Conservation (phyloP, 2,888 invertebrate species). For the Drosophila anceps region DNA sequence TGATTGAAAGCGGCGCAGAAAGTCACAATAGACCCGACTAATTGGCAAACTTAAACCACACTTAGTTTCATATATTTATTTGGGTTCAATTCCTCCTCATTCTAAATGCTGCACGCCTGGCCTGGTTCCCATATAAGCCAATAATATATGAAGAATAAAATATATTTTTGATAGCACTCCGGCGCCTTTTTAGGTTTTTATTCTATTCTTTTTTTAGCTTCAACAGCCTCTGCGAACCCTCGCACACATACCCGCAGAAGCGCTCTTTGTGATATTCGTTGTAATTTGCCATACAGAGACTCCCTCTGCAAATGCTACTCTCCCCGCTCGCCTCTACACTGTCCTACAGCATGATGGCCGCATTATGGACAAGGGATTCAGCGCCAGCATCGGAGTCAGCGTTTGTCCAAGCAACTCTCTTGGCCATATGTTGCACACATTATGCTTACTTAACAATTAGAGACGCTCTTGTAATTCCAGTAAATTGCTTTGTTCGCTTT, state of each 20-base stretch:
- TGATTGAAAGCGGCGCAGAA: background rate
- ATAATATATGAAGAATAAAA: constrained; percentile 44
- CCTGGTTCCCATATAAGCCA: constrained; percentile 7
- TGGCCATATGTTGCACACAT: constrained; percentile 74
- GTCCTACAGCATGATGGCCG: constrained; percentile 16
- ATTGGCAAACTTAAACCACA: background rate
- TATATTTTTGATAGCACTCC: constrained; percentile 50
- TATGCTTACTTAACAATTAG: constrained; percentile 79
- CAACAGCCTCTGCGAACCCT: constrained; percentile 26
- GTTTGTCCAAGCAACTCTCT: constrained; percentile 48
- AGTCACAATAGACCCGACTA: background rate
- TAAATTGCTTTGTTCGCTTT: constrained; percentile 69
- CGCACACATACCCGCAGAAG: constrained; percentile 10
- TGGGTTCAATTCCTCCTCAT: background rate
- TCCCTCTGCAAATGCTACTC: background rate
- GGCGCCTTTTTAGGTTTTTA: constrained; percentile 9
- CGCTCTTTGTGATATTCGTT: constrained; percentile 38
- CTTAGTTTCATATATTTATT: background rate
- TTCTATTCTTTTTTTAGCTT: constrained; percentile 9
- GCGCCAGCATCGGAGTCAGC: constrained; percentile 20
- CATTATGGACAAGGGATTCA: constrained; percentile 29
- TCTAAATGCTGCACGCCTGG: background rate
- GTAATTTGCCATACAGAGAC: constrained; percentile 40
- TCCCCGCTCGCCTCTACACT: background rate
- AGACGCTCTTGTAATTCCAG: constrained; percentile 73